Conservation (phyloP, 2,888 invertebrate genomes). For the Prenolepis imparis region DNA sequence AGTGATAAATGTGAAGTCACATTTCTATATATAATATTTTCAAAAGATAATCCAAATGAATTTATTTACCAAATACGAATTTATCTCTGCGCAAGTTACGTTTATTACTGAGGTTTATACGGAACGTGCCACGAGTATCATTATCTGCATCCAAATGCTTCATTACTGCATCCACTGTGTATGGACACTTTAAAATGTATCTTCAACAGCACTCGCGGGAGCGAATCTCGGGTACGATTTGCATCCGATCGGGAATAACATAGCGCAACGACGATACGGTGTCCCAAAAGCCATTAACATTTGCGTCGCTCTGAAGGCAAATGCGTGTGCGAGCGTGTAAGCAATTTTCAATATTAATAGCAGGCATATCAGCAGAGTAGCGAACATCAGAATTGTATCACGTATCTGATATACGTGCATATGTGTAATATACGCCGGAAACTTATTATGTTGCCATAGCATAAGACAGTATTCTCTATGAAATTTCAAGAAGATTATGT, state of each 20-base stretch:
- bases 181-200: slow-evolving; percentile 4
- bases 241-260: not conserved
- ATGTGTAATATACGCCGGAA: no score
- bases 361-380: slow-evolving; percentile 4
- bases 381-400: slow-evolving; percentile 1
- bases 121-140: not conserved
- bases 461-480: not conserved
- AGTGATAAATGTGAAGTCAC: not conserved
- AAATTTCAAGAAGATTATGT: not conserved
- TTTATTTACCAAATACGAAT: not conserved
- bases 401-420: not conserved
- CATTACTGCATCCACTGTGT: not conserved
- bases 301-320: not conserved
- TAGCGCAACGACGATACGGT: not conserved
- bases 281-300: slow-evolving; percentile 11
- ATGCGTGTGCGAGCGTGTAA: not conserved
- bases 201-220: slow-evolving; percentile 17
- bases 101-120: not conserved
- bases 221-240: not conserved
- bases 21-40: not conserved
- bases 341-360: slow-evolving; percentile 28
- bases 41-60: not conserved
- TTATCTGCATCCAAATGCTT: slow-evolving; percentile 1
- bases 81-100: not conserved
- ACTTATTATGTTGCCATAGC: not conserved